These are phyloP conservation scores for Intellagama lesueurii DNA, from an alignment of 2,797 vertebrate genomes.

Conservation along the genomic window DNA sequence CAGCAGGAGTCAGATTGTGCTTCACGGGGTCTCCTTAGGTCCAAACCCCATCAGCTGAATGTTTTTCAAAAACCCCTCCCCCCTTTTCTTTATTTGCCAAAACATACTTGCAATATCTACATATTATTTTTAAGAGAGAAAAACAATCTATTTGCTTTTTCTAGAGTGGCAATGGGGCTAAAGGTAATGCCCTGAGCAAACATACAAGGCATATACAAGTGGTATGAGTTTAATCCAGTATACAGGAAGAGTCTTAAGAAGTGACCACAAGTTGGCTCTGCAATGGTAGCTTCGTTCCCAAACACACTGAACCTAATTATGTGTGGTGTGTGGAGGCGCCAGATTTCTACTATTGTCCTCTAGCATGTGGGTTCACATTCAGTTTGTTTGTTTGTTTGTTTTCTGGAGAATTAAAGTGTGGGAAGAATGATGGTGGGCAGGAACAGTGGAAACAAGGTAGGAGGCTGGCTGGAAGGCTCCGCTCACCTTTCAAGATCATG, in stretches of 20 bases:
- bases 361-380: background rate
- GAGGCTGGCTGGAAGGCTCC: background rate
- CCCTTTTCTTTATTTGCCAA: background rate
- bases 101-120: background rate
- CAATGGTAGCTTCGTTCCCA: background rate
- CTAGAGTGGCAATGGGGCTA: background rate
- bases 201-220: background rate
- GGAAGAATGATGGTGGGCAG: conserved; percentile 23
- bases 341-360: background rate
- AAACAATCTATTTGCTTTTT: background rate
- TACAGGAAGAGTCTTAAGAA: background rate
- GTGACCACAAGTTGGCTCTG: background rate
- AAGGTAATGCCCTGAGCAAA: background rate
- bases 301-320: background rate
- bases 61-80: too few relatives aligned
- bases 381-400: background rate
- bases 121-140: too few relatives aligned
- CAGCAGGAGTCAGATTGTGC: background rate
- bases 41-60: conserved; percentile 32
- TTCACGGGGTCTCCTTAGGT: background rate
- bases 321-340: background rate
- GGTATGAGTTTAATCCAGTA: background rate
- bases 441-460: background rate
- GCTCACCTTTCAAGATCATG: background rate
- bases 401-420: background rate